Percentiles rank a stretch among this genome's conserved stretches.
Evolutionary conservation across 2,888 invertebrate species (phyloP).

Genomic region (Keiferia lycopersicella): DNA sequence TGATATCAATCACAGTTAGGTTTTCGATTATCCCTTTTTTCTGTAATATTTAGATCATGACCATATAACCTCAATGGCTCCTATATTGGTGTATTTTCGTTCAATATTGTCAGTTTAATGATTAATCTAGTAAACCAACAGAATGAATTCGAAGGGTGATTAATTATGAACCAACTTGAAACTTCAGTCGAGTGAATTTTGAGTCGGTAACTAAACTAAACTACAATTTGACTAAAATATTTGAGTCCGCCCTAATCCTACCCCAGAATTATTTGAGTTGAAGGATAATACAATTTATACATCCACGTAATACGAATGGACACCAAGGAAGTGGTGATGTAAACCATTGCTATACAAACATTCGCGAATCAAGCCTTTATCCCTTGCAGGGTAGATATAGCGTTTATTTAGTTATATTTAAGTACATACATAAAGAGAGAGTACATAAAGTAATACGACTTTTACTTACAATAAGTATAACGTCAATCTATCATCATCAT

Average conservation of each 20-base stretch:
- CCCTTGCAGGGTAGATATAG: no score
- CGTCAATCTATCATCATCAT: no score
- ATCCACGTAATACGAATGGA: background rate
- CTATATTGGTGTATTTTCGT: background rate
- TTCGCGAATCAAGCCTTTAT: no score
- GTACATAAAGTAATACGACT: no score
- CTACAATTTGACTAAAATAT: constrained; percentile 39
- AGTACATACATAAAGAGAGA: no score
- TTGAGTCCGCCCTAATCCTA: constrained; percentile 43
- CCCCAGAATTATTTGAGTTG: constrained; percentile 2
- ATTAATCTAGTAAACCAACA: constrained; percentile 32
- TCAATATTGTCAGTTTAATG: constrained; percentile 21
- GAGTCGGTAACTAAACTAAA: constrained; percentile 39
- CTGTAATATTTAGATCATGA: no score
- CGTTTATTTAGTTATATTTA: no score
- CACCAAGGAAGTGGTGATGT: background rate
- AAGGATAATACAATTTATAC: no score
- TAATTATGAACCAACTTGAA: constrained; percentile 37
- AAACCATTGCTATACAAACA: background rate
- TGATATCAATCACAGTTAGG: no score
- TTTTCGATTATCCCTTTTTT: no score
- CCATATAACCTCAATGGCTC: no score
- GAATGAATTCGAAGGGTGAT: constrained; percentile 29
- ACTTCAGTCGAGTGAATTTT: constrained; percentile 42
- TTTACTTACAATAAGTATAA: no score